phyloP scores from a whole-genome alignment of 2,888 invertebrate genomes.

The Polia nebulosa region DNA sequence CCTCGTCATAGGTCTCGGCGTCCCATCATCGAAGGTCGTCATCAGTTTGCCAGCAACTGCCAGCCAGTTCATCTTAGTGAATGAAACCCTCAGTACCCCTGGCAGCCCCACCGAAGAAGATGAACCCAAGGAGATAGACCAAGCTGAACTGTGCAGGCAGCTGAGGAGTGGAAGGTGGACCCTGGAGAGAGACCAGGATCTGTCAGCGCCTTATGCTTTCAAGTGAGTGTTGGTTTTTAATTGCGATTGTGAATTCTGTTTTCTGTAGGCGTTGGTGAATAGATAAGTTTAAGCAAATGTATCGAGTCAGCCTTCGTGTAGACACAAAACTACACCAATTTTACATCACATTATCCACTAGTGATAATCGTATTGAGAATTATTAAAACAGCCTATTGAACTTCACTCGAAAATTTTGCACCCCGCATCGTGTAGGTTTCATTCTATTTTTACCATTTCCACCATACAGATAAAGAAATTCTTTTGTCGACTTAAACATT shows the following conservation, averaged over 20 bases:
- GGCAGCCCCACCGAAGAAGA: conserved; percentile 92
- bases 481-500: too few species aligned
- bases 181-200: conserved; percentile 94
- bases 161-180: conserved; percentile 93
- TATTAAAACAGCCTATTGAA: too few species aligned
- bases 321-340: too few species aligned
- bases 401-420: too few species aligned
- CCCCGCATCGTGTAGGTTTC: too few species aligned
- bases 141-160: conserved; percentile 91
- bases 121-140: conserved; percentile 90
- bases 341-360: too few species aligned
- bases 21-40: conserved; percentile 93
- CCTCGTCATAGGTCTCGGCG: conserved; percentile 93
- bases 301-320: too few species aligned
- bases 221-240: conserved; percentile 83
- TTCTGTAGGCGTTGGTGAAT: conserved; percentile 29
- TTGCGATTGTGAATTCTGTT: background rate
- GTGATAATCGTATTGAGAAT: too few species aligned
- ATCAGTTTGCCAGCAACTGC: conserved; percentile 94
- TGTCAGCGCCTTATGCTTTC: conserved; percentile 95
- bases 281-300: background rate
- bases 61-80: conserved; percentile 92
- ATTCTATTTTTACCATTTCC: too few species aligned
- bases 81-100: conserved; percentile 93
- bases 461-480: too few species aligned